These are phyloP conservation scores for Lysandra coridon DNA, from an alignment of 2,888 invertebrate genomes.

Conservation along the genomic window DNA sequence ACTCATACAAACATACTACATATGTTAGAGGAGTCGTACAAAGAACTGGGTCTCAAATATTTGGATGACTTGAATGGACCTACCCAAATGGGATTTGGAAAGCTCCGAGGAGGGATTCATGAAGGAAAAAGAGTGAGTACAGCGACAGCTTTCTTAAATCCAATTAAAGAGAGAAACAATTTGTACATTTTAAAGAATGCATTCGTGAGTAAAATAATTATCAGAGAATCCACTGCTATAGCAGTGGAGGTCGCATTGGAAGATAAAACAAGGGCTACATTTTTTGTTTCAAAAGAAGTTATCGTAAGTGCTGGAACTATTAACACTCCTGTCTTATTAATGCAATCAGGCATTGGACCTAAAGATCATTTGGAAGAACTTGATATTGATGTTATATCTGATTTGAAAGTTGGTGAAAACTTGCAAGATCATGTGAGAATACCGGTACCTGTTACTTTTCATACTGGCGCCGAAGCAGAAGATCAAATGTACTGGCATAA, in stretches of 20 bases:
- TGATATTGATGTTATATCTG: constrained; percentile 52
- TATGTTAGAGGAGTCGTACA: constrained; percentile 63
- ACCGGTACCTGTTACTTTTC: constrained; percentile 61
- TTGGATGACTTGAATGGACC: constrained; percentile 66
- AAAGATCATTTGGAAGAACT: constrained; percentile 54
- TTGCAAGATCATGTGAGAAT: constrained; percentile 74
- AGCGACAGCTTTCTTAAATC: constrained; percentile 72
- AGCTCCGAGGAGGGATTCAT: constrained; percentile 72
- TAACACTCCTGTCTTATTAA: constrained; percentile 63
- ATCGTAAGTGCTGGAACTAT: constrained; percentile 66
- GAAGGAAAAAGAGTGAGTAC: constrained; percentile 79
- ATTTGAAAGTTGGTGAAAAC: constrained; percentile 69
- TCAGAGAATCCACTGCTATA: constrained; percentile 49
- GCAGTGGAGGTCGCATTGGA: constrained; percentile 55
- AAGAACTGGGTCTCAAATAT: constrained; percentile 73
- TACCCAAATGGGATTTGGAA: constrained; percentile 77
- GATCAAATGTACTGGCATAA: constrained; percentile 60
- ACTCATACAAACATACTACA: constrained; percentile 60
- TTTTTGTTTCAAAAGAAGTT: constrained; percentile 60
- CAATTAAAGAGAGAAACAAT: constrained; percentile 57
- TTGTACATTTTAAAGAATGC: constrained; percentile 62
- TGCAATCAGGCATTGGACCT: constrained; percentile 69
- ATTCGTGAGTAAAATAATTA: constrained; percentile 48
- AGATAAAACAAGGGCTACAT: constrained; percentile 51
- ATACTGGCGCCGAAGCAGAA: constrained; percentile 57